Conservation (phyloP, 2,113 vertebrate species). For the Microcebus jonahi region DNA sequence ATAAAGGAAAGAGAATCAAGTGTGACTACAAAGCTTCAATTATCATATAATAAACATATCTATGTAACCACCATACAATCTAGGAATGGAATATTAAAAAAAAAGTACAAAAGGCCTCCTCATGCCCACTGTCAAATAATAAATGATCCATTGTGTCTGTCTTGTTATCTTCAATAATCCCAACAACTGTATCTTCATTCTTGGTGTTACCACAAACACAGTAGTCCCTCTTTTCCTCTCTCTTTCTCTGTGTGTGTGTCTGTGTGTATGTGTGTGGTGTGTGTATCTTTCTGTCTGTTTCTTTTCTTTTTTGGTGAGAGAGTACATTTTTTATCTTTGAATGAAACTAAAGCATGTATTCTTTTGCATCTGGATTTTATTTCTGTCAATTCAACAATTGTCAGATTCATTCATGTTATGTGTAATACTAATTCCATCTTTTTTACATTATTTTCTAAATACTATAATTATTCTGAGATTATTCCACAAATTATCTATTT, state of each 20-base stretch:
- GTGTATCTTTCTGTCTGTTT: neutral
- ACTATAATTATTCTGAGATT: neutral
- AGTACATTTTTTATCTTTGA: neutral
- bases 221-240: neutral
- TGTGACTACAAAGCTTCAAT: neutral
- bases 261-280: no score
- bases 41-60: neutral
- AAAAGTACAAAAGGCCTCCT: neutral
- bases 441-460: neutral
- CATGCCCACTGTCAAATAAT: accelerated
- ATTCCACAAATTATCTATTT: neutral
- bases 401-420: neutral
- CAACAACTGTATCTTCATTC: neutral
- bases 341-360: neutral
- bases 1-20: neutral
- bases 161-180: neutral
- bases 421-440: neutral
- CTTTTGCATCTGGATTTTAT: neutral
- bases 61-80: neutral
- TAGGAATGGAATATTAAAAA: neutral
- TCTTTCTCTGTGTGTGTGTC: no score
- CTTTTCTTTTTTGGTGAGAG: neutral
- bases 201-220: no score
- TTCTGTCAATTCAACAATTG: neutral
- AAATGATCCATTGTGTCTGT: neutral